Evolutionary conservation across 2,797 vertebrate genomes (phyloP), one percentile per base, ranked within the genome.

Genomic region (Esox masquinongy): DNA sequence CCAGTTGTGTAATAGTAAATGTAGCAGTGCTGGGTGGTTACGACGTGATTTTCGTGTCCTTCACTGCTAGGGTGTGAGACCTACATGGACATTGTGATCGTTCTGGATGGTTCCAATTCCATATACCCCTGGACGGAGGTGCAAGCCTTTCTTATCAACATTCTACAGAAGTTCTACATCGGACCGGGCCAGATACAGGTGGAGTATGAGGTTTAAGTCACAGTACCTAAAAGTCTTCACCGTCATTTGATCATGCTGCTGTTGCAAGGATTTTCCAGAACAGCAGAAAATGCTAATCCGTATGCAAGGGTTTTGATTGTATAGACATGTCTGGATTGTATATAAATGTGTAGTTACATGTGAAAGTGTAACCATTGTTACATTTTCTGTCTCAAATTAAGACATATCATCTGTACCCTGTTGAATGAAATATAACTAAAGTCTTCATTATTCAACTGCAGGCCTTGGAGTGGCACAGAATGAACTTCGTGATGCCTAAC

Each of bases 81-180:
- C 2, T 99, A 96, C 83, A 99, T 99, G 98, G 98, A 99, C 88
- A 99, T 99, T 53, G 89, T 99, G 80, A 99, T 99, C 0, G 98
- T 99, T 19, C 92, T 99, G 90, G 98, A 99, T 16, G 98, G 98
- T 11, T 99, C 98, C 80, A 99, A 99, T 92, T 99, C 98, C 84
- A 99, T 99, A 79, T 99, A 99, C 77, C 98, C 98, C 1, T 99
- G 98, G 98, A 95, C 95, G 63, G 98, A 99, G 84, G 98, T 99
- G 29, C 98, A 98, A 80, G 94, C 96, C 85, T 99, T 99, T 92
- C 97, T 99, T 84, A 99, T 99, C 85, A 99, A 97, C 88, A 96
- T 99, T 88, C 92, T 99, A 68, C 96, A 98, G 88, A 99, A 99
- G 90, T 99, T 99, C 81, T 96, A 99, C 77, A 95, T 99, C 0